Evolutionary conservation across 2,888 invertebrate species (phyloP).

Genomic region (Lasioglossum oenotherae): DNA sequence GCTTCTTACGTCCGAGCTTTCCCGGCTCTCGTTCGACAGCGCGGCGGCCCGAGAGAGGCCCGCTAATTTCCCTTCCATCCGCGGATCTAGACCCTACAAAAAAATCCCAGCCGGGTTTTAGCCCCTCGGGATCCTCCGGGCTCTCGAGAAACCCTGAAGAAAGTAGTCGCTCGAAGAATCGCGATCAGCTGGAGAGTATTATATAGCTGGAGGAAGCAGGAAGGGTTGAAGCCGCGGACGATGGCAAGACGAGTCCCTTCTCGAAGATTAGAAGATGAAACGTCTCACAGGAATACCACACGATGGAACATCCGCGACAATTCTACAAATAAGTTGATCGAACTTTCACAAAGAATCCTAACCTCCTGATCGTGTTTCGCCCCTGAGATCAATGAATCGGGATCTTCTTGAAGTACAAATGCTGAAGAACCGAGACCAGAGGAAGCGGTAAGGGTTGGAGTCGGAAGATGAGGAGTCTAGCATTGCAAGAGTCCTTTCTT

Average conservation of each 20-base stretch:
- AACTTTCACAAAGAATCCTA: not conserved
- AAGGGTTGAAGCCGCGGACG: not conserved
- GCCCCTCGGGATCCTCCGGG: not conserved
- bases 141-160: not conserved
- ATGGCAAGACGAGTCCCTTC: not conserved
- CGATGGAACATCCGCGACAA: too few relatives aligned
- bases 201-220: not conserved
- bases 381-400: not conserved
- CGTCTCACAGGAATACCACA: too few relatives aligned
- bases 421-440: not conserved
- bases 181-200: not conserved
- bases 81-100: not conserved
- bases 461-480: not conserved
- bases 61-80: slow-evolving; percentile 31
- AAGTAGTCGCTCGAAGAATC: not conserved
- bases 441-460: not conserved
- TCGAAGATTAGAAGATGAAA: not conserved
- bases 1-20: slow-evolving; percentile 60
- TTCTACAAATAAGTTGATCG: not conserved
- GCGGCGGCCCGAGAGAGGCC: slow-evolving; percentile 13
- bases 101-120: not conserved
- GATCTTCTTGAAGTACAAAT: not conserved
- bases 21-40: slow-evolving; percentile 32
- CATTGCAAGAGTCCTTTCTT: not conserved
- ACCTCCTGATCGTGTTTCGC: not conserved